Conservation (phyloP, 2,888 invertebrate genomes). For the Sipunculus nudus region DNA sequence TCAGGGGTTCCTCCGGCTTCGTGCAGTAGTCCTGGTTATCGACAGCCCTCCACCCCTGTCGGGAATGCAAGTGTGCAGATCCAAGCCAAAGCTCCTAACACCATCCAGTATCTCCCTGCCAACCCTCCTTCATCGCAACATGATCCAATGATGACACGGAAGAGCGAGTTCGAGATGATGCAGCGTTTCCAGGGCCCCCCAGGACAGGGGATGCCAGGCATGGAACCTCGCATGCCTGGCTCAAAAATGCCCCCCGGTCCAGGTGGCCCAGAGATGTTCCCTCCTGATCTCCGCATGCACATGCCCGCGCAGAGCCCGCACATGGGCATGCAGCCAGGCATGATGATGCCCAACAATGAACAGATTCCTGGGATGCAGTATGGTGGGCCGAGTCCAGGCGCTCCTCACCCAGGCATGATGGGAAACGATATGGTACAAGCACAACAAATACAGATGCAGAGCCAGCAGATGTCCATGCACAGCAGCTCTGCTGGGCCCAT, state of each 20-base stretch:
- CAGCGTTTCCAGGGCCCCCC: conserved; percentile 76
- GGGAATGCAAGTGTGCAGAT: conserved; percentile 85
- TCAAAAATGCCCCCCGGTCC: conserved; percentile 20
- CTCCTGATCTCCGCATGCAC: too few relatives aligned
- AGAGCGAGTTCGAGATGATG: too few relatives aligned
- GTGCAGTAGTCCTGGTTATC: conserved; percentile 39
- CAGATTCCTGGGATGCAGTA: too few relatives aligned
- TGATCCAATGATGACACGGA: too few relatives aligned
- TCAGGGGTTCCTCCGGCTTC: conserved; percentile 25
- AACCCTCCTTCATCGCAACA: conserved; percentile 78
- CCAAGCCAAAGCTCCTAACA: conserved; percentile 96
- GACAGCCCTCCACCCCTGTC: conserved; percentile 61
- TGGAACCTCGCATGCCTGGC: background rate
- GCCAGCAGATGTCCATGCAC: conserved; percentile 49
- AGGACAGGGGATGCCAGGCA: background rate
- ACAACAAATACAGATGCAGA: conserved; percentile 26
- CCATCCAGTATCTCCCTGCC: conserved; percentile 96
- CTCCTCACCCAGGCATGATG: too few relatives aligned
- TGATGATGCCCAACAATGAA: too few relatives aligned
- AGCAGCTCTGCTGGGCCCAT: conserved; percentile 35
- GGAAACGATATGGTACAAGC: conserved; percentile 12
- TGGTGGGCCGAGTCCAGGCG: too few relatives aligned
- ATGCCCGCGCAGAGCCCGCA: background rate
- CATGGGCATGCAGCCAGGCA: conserved; percentile 34
- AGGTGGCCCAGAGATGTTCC: background rate